Percentiles rank a stretch among this genome's conserved stretches.
These are phyloP conservation scores for Phanerotoma sp. DNA, from an alignment of 2,888 invertebrate genomes.

Conservation along the genomic window DNA sequence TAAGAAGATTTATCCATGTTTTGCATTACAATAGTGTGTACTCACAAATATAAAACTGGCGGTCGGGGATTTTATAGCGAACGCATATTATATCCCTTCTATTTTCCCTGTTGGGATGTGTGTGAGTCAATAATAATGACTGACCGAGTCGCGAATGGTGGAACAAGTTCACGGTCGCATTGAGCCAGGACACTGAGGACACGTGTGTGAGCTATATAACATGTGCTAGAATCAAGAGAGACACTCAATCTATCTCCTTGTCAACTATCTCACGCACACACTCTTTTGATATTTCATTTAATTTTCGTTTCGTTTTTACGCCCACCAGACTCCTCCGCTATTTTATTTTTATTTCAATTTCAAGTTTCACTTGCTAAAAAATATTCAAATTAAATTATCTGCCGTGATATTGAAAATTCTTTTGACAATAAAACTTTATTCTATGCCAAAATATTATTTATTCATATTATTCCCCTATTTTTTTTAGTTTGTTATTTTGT, in stretches of 20 bases:
- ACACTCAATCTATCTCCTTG: slow-evolving; percentile 21
- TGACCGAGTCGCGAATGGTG: slow-evolving; percentile 44
- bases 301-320: too few species aligned
- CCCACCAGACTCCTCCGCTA: slow-evolving; percentile 4
- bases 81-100: neutral
- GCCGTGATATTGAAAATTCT: too few species aligned
- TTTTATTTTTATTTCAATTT: neutral
- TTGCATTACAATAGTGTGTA: too few species aligned
- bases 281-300: neutral
- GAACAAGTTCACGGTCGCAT: slow-evolving; percentile 53
- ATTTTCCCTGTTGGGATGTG: slow-evolving; percentile 23
- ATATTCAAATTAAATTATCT: neutral
- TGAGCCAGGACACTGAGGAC: slow-evolving; percentile 35
- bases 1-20: too few species aligned
- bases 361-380: slow-evolving; percentile 3
- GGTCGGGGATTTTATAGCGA: neutral
- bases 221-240: slow-evolving; percentile 7
- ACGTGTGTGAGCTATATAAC: slow-evolving; percentile 34
- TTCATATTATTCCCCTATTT: too few species aligned
- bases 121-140: slow-evolving; percentile 49
- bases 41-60: too few species aligned
- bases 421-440: too few species aligned
- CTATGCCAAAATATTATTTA: too few species aligned
- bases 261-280: slow-evolving; percentile 25
- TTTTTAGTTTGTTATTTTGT: too few species aligned